A percentile compares a stretch with the other conserved stretches of the same genome.
Evolutionary conservation across 2,113 vertebrate species (phyloP).

Genomic region (Tetrax tetrax): DNA sequence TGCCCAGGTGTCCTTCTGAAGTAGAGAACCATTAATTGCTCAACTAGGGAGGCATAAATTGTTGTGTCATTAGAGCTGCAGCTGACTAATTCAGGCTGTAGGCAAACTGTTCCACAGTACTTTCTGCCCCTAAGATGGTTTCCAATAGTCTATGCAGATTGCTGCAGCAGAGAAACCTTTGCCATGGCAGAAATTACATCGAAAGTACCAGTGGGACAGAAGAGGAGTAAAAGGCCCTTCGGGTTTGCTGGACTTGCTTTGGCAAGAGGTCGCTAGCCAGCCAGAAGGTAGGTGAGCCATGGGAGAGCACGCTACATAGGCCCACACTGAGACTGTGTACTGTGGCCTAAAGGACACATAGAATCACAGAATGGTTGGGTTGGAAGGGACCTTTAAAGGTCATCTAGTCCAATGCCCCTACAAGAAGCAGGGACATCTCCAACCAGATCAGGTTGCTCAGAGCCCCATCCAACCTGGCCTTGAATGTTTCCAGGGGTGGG

Average conservation of each 20-base stretch:
- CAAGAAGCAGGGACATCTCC: no score
- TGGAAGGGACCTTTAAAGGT: no score
- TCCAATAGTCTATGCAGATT: background rate
- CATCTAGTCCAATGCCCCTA: no score
- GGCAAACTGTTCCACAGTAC: background rate
- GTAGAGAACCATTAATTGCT: background rate
- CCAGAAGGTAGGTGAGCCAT: accelerated
- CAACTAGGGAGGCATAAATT: background rate
- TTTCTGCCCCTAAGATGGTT: background rate
- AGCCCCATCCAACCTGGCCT: no score
- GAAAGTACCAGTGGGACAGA: background rate
- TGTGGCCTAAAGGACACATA: background rate
- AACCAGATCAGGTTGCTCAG: no score
- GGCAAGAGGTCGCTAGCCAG: background rate
- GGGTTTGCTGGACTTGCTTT: background rate
- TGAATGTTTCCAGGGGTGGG: no score
- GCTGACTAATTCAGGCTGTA: background rate
- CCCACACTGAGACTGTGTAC: background rate
- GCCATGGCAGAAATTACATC: accelerated
- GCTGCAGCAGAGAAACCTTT: background rate
- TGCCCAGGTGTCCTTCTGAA: background rate
- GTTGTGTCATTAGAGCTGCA: background rate
- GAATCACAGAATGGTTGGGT: no score
- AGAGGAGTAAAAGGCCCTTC: background rate
- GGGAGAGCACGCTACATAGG: accelerated